Evolutionary conservation across 2,113 vertebrate genomes (phyloP), one percentile per base, ranked within the genome.

Genomic region (Toxotes jaculatrix): DNA sequence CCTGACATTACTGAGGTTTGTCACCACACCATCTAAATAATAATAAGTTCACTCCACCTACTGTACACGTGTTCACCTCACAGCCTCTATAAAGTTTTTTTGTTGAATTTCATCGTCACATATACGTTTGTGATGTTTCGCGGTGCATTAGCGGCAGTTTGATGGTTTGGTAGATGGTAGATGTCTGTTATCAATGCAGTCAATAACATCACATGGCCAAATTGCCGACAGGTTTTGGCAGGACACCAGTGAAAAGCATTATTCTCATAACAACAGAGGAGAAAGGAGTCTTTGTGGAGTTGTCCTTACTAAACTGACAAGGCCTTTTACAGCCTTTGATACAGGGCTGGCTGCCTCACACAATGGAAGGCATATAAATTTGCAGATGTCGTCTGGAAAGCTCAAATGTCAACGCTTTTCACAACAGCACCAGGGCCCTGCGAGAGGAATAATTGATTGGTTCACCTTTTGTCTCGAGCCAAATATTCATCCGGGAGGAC

Each of bases 331-430:
- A 96, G 96, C 96, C 95, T 97, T 97, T 98, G 89, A 97, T 98
- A 95, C 72, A 91, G 82, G 91, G 91, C 95, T 96, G 96, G 97
- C 97, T 97, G 97, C 97, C 97, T 97, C 95, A 93, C 96, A 98
- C 91, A 98, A 97, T 90, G 95, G 96, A 94, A 96, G 96, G 97
- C 96, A 97, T 97, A 97, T 97, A 97, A 97, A 98, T 98, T 91
- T 97, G 97, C 97, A 96, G 95, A 96, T 98, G 97, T 97, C 97
- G 96, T 96, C 96, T 96, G 83, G 96, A 97, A 97, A 97, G 96
- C 97, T 97, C 96, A 98, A 98, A 98, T 98, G 98, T 98, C 97
- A 98, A 95, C 95, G 92, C 94, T 96, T 98, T 98, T 97, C 97
- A 97, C 95, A 96, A 95, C 96, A 95, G 96, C 94, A 96, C 92